Evolutionary conservation across 2,888 invertebrate genomes (phyloP), one percentile per base, ranked within the genome.

Genomic region (Noctua fimbriata): DNA sequence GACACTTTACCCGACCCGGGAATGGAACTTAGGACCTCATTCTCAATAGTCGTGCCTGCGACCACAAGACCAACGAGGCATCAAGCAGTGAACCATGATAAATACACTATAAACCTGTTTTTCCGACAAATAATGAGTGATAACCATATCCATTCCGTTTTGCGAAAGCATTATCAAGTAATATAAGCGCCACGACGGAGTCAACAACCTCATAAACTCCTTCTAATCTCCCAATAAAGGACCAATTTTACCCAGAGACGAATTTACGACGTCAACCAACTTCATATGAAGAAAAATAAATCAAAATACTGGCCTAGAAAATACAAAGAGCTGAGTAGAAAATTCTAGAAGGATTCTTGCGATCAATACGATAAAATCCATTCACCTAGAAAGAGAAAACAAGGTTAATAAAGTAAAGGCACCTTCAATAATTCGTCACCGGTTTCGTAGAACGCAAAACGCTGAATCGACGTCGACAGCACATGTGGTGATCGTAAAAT

Each of bases 401-500:
- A 89, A 90, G 87, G 84, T 88, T 89, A 89, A 87, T 89, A 89
- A 87, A 87, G 70, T 73, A 89, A 88, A 88, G 89, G 89, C 85
- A 91, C 91, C 90, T 91, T 89, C 88, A 89, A 91, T 90, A 90
- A 90, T 90, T 87, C 88, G 89, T 90, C 85, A 90, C 83, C 69
- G 76, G 79, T 82, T 80, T 76, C 81, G 81, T 85, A 28, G 78
- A 76, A 82, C 73, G 69, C 78, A 78, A 79, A 86, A 80, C 82
- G 90, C 89, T 85, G 89, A 90, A 79, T 91, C 87, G 86, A 84
- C 88, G 77, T 89, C 82, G 86, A 75, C 73, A 81, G 85, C 93
- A 92, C 86, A 89, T 93, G 92, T 89, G 90, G 88, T 82, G 76
- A 76, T 88, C 93, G 90, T 93, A 92, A 93, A 93, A 84, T 88